Conservation (phyloP, 2,113 vertebrate genomes). For the Erythrocercus mccallii region DNA sequence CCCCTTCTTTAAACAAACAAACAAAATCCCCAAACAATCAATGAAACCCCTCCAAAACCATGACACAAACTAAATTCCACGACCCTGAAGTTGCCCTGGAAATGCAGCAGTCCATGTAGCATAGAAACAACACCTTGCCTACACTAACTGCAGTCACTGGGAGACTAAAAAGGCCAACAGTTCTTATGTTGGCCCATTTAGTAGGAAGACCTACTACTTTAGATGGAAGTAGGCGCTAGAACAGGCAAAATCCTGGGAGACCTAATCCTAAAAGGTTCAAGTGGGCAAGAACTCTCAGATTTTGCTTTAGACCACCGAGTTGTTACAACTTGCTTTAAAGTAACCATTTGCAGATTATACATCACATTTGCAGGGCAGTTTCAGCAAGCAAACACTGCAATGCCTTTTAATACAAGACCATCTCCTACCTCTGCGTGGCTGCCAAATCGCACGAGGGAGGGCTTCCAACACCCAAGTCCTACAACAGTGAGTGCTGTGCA, state of each 20-base stretch:
- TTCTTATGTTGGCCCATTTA: neutral
- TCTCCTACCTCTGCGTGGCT: neutral
- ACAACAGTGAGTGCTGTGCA: neutral
- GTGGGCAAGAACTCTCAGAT: neutral
- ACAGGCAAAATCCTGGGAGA: neutral
- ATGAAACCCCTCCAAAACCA: neutral
- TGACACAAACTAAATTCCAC: neutral
- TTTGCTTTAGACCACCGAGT: neutral
- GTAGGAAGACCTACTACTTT: neutral
- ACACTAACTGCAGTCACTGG: neutral
- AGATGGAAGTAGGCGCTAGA: neutral
- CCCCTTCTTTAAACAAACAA: neutral
- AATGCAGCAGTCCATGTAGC: neutral
- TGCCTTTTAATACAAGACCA: neutral
- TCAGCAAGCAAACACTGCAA: neutral
- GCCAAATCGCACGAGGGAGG: fast-evolving
- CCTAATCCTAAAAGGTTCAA: neutral
- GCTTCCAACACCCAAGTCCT: neutral
- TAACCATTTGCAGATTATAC: neutral
- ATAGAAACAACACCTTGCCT: neutral
- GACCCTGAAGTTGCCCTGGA: neutral
- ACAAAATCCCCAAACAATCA: neutral
- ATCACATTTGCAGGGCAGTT: neutral
- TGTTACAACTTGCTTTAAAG: neutral
- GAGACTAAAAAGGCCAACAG: neutral